phyloP scores from a whole-genome alignment of 2,797 vertebrate genomes.

The Lacerta bilineata region DNA sequence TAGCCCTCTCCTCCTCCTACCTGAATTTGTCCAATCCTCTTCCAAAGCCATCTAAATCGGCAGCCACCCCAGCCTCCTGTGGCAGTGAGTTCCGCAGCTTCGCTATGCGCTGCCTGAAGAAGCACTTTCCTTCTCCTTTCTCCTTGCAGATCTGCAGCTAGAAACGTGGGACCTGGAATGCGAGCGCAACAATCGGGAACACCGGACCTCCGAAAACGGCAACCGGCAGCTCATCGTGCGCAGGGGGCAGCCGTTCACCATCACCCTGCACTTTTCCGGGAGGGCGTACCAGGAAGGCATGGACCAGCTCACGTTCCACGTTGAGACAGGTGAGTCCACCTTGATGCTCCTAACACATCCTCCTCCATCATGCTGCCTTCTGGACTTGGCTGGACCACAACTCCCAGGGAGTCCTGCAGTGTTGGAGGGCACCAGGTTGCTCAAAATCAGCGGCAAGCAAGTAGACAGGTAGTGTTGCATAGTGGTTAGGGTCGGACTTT shows the following conservation, averaged over 20 bases:
- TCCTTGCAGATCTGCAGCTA: conserved; percentile 84
- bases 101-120: fast-evolving
- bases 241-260: conserved; percentile 87
- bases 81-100: no score
- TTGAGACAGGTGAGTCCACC: conserved; percentile 85
- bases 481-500: no score
- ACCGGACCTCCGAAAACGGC: conserved; percentile 86
- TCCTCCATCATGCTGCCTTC: neutral
- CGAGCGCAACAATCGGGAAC: conserved; percentile 86
- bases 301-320: conserved; percentile 83
- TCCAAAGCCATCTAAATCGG: no score
- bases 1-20: no score
- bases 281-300: conserved; percentile 82
- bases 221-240: conserved; percentile 86
- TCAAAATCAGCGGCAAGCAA: no score
- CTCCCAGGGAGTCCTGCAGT: no score
- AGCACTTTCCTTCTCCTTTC: neutral
- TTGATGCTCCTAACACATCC: fast-evolving
- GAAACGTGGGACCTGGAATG: conserved; percentile 85
- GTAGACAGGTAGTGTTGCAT: no score
- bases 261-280: conserved; percentile 85
- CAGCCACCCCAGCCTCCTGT: no score
- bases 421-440: neutral
- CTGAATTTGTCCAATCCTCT: no score
- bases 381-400: neutral